These are phyloP conservation scores for Melanargia galathea DNA, from an alignment of 2,888 invertebrate species.

Conservation along the genomic window DNA sequence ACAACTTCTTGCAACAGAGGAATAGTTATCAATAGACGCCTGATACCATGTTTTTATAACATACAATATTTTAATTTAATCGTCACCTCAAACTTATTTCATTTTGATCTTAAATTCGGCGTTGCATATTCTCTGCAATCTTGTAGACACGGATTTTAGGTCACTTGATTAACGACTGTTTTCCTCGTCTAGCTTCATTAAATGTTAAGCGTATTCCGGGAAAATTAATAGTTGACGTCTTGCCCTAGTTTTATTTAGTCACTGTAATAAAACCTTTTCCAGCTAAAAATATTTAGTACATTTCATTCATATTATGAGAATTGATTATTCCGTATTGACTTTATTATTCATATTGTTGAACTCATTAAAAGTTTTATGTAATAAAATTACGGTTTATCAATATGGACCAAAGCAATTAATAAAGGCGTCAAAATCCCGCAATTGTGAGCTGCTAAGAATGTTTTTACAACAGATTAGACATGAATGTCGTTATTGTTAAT, in stretches of 20 bases:
- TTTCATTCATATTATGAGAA: not conserved
- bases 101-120: constrained; percentile 9
- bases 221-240: constrained; percentile 13
- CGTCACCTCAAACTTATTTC: not conserved
- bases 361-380: not conserved
- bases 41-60: not conserved
- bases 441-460: not conserved
- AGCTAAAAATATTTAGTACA: not conserved
- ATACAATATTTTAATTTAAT: constrained; percentile 4
- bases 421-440: not conserved
- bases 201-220: constrained; percentile 24
- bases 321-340: not conserved
- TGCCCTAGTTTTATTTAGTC: constrained; percentile 8
- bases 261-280: not conserved
- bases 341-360: not conserved
- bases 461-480: not conserved
- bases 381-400: not conserved
- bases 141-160: constrained; percentile 32
- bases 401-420: not conserved
- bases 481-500: not conserved
- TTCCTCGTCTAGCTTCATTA: constrained; percentile 35
- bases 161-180: constrained; percentile 39
- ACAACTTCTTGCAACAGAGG: constrained; percentile 4
- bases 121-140: constrained; percentile 9
- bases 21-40: not conserved